Base-by-base conservation (phyloP, 2,797 vertebrate species). In the Discoglossus pictus region DNA sequence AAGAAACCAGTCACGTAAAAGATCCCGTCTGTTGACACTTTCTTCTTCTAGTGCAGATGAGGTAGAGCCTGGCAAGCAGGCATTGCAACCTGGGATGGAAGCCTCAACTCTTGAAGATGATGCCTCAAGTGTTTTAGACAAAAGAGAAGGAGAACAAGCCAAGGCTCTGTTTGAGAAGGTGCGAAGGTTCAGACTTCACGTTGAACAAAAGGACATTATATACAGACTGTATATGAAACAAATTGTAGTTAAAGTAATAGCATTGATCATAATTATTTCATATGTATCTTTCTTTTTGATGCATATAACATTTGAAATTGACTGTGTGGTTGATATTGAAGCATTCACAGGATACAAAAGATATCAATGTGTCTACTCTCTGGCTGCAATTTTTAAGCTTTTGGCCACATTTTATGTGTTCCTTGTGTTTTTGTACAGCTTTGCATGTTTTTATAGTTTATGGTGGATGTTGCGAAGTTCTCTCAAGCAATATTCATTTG, bases 81-180 rank as follows among this genome's bases (percentile, higher is more conserved):
- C 86, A 0, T 42, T 89, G n/a, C 78, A 82, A 0, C 65, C 77
- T 7, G 86, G 86, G 63, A 64, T 90, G 61, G 88, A 92, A 76
- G 75, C 85, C 2, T 73, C 83, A 1, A 73, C 86, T 59, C 78
- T 88, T 54, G 90, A 91, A 61, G 85, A 83, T 67, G 73, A 76
- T 0, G 79, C 79, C 17, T 88, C 86, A 17, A 89, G 88, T 9
- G 88, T 91, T 74, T 82, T 91, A 60, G 90, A 91, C 78, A 90
- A 88, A 80, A 91, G 85, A 64, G 89, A 92, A 78, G 89, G 88
- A 0, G 90, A 92, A 56, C 90, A 91, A 79, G 90, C 90, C 63
- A 92, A 91, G 78, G 90, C 90, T 60, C 87, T 92, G 72, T 92
- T 92, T 73, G 90, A 91, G 73, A 92, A 90, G 74, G 90, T 92